Evolutionary conservation across 2,797 vertebrate species (phyloP), one percentile per base, ranked within the genome.

Genomic region (Schizothorax lantsangensis): DNA sequence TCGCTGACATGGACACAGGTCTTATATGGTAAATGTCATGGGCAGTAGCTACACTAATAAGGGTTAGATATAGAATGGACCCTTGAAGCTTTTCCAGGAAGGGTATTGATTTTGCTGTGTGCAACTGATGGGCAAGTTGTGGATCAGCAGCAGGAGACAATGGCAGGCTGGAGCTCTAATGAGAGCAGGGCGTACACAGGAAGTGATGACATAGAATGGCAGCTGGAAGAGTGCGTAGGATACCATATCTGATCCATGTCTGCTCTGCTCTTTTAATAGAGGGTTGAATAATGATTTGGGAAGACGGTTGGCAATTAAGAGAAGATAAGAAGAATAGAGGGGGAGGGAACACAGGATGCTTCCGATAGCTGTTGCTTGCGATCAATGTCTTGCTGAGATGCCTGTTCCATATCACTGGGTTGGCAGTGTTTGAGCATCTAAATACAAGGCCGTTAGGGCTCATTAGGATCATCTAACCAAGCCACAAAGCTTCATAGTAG

Each of bases 271-370:
- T 87, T 88, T 89, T 87, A 88, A 89, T 89, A 84, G 78, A 40
- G 38, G 78, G 79, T 81, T 89, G 84, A 91, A 86, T 87, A 88
- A 87, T 86, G 86, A 89, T 88, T 88, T 78, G 74, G 59, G 78
- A 59, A 77, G 87, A 80, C 3, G n/a, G 54, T 71, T 83, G 69
- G 72, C 66, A 87, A 74, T 78, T 69, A 78, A 84, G 64, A 66
- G 45, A 49, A 83, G 64, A 57, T 72, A 84, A 86, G 69, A 82
- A 62, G 59, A 49, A 49, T 38, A 79, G 72, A 78, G 78, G 15
- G 83, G 72, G 49, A 68, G 21, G n/a, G 73, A 59, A 33, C 59
- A 38, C 85, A 87, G 83, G 81, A 83, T 54, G 79, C 57, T 81
- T 49, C 49, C 72, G 43, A 73, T 21, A 74, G 72, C 26, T 82